These are phyloP conservation scores for Halocynthia aurantium DNA, from an alignment of 23 tunicate species.

Conservation along the genomic window DNA sequence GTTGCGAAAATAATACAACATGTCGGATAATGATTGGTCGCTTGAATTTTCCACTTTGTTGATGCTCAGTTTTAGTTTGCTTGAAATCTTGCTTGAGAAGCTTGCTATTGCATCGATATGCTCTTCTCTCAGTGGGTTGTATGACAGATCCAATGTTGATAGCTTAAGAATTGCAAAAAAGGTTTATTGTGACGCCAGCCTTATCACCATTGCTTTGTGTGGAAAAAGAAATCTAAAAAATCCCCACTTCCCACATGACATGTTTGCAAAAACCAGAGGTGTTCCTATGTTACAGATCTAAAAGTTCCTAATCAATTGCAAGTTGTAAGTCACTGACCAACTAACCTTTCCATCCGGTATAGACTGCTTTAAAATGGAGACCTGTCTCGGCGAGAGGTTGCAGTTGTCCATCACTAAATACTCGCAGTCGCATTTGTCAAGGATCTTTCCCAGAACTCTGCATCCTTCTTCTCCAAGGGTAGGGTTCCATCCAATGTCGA, in stretches of 20 bases:
- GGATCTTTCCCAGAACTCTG: neutral
- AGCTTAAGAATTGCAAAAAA: neutral
- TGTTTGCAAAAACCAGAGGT: too few species aligned
- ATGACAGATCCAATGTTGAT: conserved; percentile 4
- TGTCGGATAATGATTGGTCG: too few species aligned
- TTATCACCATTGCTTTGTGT: neutral
- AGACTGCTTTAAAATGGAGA: neutral
- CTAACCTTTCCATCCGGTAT: neutral
- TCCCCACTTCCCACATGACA: too few species aligned
- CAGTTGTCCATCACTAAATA: conserved; percentile 10
- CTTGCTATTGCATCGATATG: conserved; percentile 1
- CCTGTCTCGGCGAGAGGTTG: neutral
- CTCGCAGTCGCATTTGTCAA: neutral
- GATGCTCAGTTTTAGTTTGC: neutral
- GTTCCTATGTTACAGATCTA: too few species aligned
- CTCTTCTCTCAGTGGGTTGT: conserved; percentile 1
- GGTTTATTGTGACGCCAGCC: neutral
- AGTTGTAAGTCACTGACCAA: too few species aligned
- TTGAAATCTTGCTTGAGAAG: neutral
- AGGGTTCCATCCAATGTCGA: conserved; percentile 3
- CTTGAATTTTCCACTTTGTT: neutral
- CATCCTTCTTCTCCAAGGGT: conserved; percentile 4
- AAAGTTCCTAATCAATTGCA: too few species aligned
- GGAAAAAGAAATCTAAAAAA: neutral
- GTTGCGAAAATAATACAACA: too few species aligned